A percentile compares a stretch with the other conserved stretches of the same genome.
These are phyloP conservation scores for Mugil cephalus DNA, from an alignment of 2,113 vertebrate species.

Conservation along the genomic window DNA sequence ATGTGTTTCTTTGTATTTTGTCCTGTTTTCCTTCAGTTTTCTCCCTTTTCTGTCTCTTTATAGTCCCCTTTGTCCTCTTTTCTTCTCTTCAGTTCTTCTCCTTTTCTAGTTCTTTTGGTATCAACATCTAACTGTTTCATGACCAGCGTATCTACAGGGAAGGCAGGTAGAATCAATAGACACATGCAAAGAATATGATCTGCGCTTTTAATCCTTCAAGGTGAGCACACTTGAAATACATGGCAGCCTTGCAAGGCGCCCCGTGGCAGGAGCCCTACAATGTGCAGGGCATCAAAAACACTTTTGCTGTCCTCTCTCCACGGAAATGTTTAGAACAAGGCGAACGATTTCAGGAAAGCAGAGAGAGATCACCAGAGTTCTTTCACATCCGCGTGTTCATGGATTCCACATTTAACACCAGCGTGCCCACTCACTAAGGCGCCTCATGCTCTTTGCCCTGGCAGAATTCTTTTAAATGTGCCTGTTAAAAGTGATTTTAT, in stretches of 20 bases:
- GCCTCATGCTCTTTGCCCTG: constrained; percentile 1
- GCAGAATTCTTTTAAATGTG: background rate
- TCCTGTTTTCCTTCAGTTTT: background rate
- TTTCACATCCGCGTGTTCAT: background rate
- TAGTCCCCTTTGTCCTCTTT: background rate
- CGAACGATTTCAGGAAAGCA: background rate
- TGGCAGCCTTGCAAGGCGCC: no score
- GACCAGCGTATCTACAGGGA: no score
- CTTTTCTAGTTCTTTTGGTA: background rate
- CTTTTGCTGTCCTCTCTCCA: no score
- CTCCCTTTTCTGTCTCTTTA: background rate
- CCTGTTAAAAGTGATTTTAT: constrained; percentile 13
- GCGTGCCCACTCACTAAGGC: background rate
- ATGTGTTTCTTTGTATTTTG: background rate
- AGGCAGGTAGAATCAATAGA: no score
- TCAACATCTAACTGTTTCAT: no score
- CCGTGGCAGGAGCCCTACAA: no score
- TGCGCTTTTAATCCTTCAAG: no score
- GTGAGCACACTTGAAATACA: no score
- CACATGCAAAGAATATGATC: no score
- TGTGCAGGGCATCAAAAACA: no score
- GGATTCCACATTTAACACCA: background rate
- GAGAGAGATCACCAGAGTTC: background rate
- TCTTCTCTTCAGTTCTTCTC: constrained; percentile 6
- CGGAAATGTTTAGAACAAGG: no score